A percentile compares a stretch with the other conserved stretches of the same genome.
These are phyloP conservation scores for Morpho achilles DNA, from an alignment of 2,888 invertebrate genomes.

Conservation along the genomic window DNA sequence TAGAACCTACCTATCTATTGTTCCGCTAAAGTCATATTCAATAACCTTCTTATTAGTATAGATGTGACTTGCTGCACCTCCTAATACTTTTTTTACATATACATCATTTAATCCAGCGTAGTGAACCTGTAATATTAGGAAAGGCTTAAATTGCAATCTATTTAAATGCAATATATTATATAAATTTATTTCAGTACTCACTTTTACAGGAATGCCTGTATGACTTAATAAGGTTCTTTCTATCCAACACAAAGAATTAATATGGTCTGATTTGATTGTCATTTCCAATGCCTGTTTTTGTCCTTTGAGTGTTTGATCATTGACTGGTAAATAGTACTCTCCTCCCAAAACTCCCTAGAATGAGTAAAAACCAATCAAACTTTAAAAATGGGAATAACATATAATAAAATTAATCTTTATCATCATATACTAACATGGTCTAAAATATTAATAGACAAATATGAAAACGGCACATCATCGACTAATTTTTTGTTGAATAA, in stretches of 20 bases:
- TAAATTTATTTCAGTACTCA: constrained; percentile 22
- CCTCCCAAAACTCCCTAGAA: constrained; percentile 40
- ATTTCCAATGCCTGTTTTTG: constrained; percentile 31
- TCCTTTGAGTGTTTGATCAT: constrained; percentile 21
- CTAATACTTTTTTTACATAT: constrained; percentile 38
- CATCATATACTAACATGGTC: constrained; percentile 11
- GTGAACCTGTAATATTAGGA: constrained; percentile 37
- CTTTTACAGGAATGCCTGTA: constrained; percentile 42
- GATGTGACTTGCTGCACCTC: constrained; percentile 23
- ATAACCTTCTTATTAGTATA: constrained; percentile 21
- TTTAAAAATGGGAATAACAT: no score
- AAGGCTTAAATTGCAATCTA: no score
- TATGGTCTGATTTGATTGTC: constrained; percentile 33
- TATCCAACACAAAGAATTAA: constrained; percentile 46
- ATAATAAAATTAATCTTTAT: no score
- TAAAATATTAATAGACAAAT: constrained; percentile 36
- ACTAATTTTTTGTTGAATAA: constrained; percentile 32
- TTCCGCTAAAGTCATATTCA: constrained; percentile 55
- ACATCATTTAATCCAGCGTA: constrained; percentile 42
- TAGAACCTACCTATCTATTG: constrained; percentile 45
- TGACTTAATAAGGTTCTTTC: constrained; percentile 30
- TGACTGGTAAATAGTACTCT: constrained; percentile 35
- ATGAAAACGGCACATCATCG: constrained; percentile 39
- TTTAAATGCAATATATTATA: not conserved
- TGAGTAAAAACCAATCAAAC: not conserved